A percentile compares a stretch with the other conserved stretches of the same genome.
These are phyloP conservation scores for Rhagium mordax DNA, from an alignment of 2,888 invertebrate species.

Conservation along the genomic window DNA sequence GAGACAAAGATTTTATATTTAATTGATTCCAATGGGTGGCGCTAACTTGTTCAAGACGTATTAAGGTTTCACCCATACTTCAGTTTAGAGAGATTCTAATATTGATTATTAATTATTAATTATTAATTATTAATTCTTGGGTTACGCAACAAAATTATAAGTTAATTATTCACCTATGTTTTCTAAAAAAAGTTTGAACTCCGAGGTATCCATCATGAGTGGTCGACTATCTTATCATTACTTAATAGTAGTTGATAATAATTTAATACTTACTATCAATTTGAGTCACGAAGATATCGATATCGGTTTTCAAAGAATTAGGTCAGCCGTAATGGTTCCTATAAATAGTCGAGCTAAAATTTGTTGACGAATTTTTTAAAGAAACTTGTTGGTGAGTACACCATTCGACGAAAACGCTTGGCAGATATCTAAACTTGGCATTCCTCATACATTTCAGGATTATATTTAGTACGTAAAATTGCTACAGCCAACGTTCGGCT, in stretches of 20 bases:
- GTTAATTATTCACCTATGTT: too few species aligned
- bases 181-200: neutral
- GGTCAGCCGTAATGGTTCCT: neutral
- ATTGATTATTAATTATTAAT: too few species aligned
- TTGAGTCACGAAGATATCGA: neutral
- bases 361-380: neutral
- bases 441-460: constrained; percentile 5
- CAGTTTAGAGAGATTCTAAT: too few species aligned
- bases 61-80: too few species aligned
- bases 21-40: too few species aligned
- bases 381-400: neutral
- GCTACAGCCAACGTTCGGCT: neutral
- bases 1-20: too few species aligned
- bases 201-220: neutral
- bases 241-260: neutral
- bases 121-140: too few species aligned
- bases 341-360: neutral
- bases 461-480: constrained; percentile 12
- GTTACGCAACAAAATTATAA: too few species aligned
- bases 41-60: too few species aligned
- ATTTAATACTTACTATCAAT: constrained; percentile 10
- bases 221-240: neutral
- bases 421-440: neutral
- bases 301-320: neutral
- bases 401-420: constrained; percentile 3